Percentiles rank a stretch among this genome's conserved stretches.
phyloP scores from a whole-genome alignment of 1,140 invertebrate genomes.

The Heterodera carotae region DNA sequence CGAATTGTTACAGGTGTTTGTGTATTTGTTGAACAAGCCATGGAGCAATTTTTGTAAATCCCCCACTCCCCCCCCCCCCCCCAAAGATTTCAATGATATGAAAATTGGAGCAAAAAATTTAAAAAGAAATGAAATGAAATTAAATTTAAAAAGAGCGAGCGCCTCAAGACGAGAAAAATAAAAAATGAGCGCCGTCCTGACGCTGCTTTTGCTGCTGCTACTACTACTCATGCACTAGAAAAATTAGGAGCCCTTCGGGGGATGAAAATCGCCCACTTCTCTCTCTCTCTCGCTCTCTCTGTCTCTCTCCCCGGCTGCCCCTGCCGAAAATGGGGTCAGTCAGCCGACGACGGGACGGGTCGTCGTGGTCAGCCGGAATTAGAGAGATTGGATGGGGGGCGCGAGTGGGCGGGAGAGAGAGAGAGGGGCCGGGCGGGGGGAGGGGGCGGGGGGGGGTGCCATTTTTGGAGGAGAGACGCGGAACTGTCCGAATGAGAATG shows the following conservation, averaged over 20 bases:
- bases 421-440: neutral
- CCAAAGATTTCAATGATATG: no score
- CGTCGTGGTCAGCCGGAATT: conserved; percentile 9
- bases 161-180: neutral
- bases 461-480: conserved; percentile 13
- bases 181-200: neutral
- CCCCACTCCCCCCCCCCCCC: no score
- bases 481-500: conserved; percentile 5
- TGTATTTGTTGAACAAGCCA: no score
- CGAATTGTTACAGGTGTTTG: no score
- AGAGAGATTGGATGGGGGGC: neutral
- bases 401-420: neutral
- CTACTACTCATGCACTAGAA: no score
- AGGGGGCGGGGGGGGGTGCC: neutral
- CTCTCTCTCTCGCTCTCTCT: neutral
- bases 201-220: no score
- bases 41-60: no score
- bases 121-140: no score
- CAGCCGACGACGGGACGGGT: neutral
- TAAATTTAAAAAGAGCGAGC: no score
- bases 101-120: no score
- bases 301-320: no score
- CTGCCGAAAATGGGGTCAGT: conserved; percentile 6
- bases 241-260: neutral
- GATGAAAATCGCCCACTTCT: neutral